Conservation (phyloP, 2,113 vertebrate genomes). For the Naja naja region DNA sequence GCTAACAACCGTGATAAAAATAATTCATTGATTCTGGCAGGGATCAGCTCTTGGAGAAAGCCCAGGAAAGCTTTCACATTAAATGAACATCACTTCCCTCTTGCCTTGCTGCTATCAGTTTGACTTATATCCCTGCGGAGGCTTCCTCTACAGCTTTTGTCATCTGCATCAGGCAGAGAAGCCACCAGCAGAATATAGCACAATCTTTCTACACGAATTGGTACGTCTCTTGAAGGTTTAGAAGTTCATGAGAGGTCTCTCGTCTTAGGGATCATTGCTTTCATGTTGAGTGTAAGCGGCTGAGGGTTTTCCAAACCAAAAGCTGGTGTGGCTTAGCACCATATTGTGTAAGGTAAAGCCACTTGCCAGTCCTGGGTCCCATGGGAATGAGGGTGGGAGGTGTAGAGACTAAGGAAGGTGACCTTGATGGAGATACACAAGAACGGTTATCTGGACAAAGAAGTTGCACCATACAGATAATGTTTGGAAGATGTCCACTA, state of each 20-base stretch:
- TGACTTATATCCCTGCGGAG: not conserved
- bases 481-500: not conserved
- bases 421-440: not conserved
- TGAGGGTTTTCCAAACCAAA: not conserved
- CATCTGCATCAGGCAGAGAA: rapidly evolving
- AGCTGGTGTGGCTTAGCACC: not conserved
- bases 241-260: not conserved
- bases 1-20: slow-evolving; percentile 13
- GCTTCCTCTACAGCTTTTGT: not conserved
- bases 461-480: not conserved
- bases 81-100: slow-evolving; percentile 18
- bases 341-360: not conserved
- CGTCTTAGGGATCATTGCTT: not conserved
- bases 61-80: slow-evolving; percentile 56
- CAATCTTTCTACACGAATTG: rapidly evolving
- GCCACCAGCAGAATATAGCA: not conserved
- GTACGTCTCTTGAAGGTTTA: not conserved
- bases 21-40: slow-evolving; percentile 1
- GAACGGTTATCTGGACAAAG: not conserved
- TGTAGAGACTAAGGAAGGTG: not conserved
- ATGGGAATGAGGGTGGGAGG: not conserved
- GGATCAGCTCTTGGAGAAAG: slow-evolving; percentile 25
- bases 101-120: not conserved
- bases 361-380: not conserved
- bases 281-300: not conserved